phyloP scores from a whole-genome alignment of 1,140 invertebrate genomes.

The Anastrepha ludens region DNA sequence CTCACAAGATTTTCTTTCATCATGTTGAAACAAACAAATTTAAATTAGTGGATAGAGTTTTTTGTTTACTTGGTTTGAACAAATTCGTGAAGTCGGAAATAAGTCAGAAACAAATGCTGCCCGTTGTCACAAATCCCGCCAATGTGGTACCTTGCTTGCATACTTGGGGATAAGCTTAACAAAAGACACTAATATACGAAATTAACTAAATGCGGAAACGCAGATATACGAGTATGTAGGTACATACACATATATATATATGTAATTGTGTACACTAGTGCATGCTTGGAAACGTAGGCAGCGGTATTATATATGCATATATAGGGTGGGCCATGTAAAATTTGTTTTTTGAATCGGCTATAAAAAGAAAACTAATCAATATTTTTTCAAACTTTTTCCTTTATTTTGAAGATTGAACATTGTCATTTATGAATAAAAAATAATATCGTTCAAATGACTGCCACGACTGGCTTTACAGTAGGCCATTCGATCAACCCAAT shows the following conservation, averaged over 20 bases:
- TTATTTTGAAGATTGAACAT: too few relatives aligned
- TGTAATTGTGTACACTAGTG: neutral
- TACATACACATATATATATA: neutral
- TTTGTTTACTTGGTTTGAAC: constrained; percentile 23
- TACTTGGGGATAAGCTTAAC: neutral
- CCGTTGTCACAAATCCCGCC: neutral
- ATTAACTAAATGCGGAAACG: neutral
- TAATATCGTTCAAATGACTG: too few relatives aligned
- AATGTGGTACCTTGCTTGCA: neutral
- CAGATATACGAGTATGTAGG: neutral
- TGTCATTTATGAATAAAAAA: too few relatives aligned
- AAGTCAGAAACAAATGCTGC: constrained; percentile 23
- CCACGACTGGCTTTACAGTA: too few relatives aligned
- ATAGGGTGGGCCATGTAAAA: too few relatives aligned
- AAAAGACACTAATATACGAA: constrained; percentile 7
- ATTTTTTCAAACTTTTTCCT: too few relatives aligned
- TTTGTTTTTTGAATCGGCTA: too few relatives aligned
- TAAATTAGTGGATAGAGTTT: constrained; percentile 2
- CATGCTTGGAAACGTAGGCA: neutral
- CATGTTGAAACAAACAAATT: constrained; percentile 8
- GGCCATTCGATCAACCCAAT: too few relatives aligned
- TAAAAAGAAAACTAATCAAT: too few relatives aligned
- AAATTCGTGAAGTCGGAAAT: constrained; percentile 36
- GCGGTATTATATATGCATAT: neutral
- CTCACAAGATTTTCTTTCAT: neutral